Conservation (phyloP, 1,140 invertebrate species). For the Lucilia sericata region DNA sequence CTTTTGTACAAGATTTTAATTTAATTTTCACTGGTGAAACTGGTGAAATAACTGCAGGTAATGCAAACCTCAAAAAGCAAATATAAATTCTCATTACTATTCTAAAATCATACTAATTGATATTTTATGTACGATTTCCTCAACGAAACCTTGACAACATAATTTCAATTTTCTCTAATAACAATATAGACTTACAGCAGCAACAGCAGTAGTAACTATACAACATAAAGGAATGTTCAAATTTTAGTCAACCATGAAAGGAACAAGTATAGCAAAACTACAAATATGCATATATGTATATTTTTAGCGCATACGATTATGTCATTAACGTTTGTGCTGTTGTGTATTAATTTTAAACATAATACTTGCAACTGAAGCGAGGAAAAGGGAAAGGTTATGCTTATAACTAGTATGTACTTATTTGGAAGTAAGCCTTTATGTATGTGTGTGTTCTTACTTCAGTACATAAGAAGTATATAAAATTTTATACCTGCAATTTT, state of each 20-base stretch:
- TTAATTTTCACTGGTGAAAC: too few relatives aligned
- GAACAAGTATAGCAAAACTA: too few relatives aligned
- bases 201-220: background rate
- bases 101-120: background rate
- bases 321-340: background rate
- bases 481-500: background rate
- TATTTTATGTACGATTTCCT: too few relatives aligned
- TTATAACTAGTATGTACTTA: too few relatives aligned
- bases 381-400: too few relatives aligned
- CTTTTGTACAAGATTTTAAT: too few relatives aligned
- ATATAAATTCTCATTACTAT: background rate
- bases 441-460: background rate
- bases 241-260: too few relatives aligned
- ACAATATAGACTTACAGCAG: background rate
- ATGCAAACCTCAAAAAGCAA: background rate
- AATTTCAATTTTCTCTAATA: background rate
- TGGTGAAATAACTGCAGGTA: too few relatives aligned
- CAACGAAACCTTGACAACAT: background rate
- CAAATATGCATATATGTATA: background rate
- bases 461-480: background rate
- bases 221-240: too few relatives aligned
- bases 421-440: too few relatives aligned
- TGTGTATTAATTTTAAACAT: too few relatives aligned
- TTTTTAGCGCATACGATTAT: background rate
- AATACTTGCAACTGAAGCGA: too few relatives aligned